Conservation (phyloP, 2,797 vertebrate genomes). For the Hippocampus kuda region DNA sequence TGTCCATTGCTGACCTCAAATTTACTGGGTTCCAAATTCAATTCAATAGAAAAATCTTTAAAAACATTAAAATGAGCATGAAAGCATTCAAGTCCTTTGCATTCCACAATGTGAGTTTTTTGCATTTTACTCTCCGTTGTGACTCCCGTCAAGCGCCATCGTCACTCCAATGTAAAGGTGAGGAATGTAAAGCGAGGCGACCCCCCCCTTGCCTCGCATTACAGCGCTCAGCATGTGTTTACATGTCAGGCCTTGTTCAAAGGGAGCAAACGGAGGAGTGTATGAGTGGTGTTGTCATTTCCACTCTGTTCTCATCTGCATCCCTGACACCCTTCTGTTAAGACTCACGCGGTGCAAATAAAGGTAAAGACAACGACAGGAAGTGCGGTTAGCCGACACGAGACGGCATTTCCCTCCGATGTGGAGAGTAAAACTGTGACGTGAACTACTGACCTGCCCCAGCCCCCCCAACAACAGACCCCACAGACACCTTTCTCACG, state of each 20-base stretch:
- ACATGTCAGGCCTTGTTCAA: slow-evolving; percentile 26
- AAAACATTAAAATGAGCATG: too few relatives aligned
- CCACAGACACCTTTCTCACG: background rate
- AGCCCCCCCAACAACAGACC: slow-evolving; percentile 5
- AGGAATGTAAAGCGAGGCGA: slow-evolving; percentile 32
- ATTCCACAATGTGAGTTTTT: background rate
- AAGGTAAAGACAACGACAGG: slow-evolving; percentile 24
- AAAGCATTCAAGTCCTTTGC: too few relatives aligned
- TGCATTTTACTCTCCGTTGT: background rate
- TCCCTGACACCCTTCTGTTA: background rate
- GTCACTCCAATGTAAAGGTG: slow-evolving; percentile 3
- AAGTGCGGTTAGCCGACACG: slow-evolving; percentile 37
- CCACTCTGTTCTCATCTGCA: background rate
- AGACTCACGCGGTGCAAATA: slow-evolving; percentile 7
- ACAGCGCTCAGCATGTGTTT: slow-evolving; percentile 28
- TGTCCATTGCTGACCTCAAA: too few relatives aligned
- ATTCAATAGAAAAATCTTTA: too few relatives aligned
- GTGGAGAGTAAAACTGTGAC: slow-evolving; percentile 24
- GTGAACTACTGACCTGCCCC: slow-evolving; percentile 33
- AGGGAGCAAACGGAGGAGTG: background rate
- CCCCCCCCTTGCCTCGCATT: slow-evolving; percentile 16
- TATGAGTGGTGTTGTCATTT: slow-evolving; percentile 14
- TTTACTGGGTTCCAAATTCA: too few relatives aligned
- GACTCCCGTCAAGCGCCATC: background rate
- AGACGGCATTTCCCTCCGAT: slow-evolving; percentile 27